Evolutionary conservation across 2,888 invertebrate species (phyloP).

Genomic region (Exephanes ischioxanthus): DNA sequence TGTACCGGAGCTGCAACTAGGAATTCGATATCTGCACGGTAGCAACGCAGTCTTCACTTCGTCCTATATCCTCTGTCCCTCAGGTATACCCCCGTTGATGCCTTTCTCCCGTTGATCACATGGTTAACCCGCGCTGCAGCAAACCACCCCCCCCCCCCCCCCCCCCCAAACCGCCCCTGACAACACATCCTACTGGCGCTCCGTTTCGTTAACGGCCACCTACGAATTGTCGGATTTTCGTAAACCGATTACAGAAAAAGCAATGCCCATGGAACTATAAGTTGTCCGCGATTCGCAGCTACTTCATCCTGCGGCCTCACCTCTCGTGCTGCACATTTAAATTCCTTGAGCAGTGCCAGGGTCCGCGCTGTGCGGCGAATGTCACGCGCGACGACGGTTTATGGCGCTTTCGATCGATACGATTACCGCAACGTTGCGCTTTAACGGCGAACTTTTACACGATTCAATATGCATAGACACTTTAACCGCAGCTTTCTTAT

Average conservation of each 20-base stretch:
- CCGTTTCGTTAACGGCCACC: slow-evolving; percentile 34
- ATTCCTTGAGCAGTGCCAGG: slow-evolving; percentile 71
- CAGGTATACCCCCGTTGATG: neutral
- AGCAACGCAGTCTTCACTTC: slow-evolving; percentile 28
- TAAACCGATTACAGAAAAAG: slow-evolving; percentile 9
- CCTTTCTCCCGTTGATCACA: slow-evolving; percentile 42
- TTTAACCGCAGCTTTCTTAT: neutral
- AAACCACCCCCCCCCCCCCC: neutral
- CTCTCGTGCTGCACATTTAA: slow-evolving; percentile 75
- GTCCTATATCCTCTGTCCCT: neutral
- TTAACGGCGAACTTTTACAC: slow-evolving; percentile 40
- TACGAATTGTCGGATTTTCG: slow-evolving; percentile 26
- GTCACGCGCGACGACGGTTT: slow-evolving; percentile 54
- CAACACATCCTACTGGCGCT: slow-evolving; percentile 55
- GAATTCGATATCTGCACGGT: slow-evolving; percentile 53
- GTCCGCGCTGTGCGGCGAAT: slow-evolving; percentile 66
- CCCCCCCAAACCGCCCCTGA: neutral
- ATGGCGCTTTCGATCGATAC: slow-evolving; percentile 65
- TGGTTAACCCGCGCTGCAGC: slow-evolving; percentile 26
- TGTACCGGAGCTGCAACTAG: slow-evolving; percentile 48
- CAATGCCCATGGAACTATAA: neutral
- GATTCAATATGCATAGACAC: neutral
- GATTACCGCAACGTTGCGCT: slow-evolving; percentile 62
- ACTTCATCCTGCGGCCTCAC: slow-evolving; percentile 58
- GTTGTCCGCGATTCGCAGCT: neutral